Evolutionary conservation across 2,888 invertebrate species (phyloP).

Genomic region (Amorpha juglandis): DNA sequence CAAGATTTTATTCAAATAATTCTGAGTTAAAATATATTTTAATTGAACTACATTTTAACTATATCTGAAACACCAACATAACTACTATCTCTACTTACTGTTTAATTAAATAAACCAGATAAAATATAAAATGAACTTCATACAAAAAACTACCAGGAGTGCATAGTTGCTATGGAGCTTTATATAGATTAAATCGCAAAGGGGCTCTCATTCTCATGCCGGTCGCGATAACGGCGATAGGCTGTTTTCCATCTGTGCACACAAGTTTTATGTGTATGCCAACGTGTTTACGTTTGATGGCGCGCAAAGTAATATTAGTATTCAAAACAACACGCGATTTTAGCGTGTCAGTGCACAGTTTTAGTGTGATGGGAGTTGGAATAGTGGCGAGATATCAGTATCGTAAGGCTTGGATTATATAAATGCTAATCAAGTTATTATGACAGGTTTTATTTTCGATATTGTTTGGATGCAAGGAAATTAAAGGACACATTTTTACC

Average conservation of each 20-base stretch:
- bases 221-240: slow-evolving; percentile 55
- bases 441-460: not conserved
- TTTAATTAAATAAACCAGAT: slow-evolving; percentile 20
- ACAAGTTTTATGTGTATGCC: slow-evolving; percentile 46
- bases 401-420: slow-evolving; percentile 21
- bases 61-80: not conserved
- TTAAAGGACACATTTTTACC: not conserved
- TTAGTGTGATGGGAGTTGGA: slow-evolving; percentile 16
- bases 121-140: slow-evolving; percentile 29
- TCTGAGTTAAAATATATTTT: not conserved
- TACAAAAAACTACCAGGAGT: slow-evolving; percentile 55
- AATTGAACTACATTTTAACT: slow-evolving; percentile 11
- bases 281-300: slow-evolving; percentile 27
- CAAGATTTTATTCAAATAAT: slow-evolving; percentile 23
- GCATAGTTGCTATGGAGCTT: slow-evolving; percentile 54
- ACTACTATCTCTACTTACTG: too few species aligned
- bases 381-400: slow-evolving; percentile 14
- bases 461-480: slow-evolving; percentile 1
- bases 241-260: slow-evolving; percentile 52
- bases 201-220: slow-evolving; percentile 61
- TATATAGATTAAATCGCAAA: slow-evolving; percentile 68
- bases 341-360: slow-evolving; percentile 21
- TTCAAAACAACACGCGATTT: slow-evolving; percentile 23
- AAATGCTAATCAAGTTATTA: slow-evolving; percentile 23
- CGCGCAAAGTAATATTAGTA: slow-evolving; percentile 20